Evolutionary conservation across 1,140 invertebrate species (phyloP).

Genomic region (Aphelinus atriplicis): DNA sequence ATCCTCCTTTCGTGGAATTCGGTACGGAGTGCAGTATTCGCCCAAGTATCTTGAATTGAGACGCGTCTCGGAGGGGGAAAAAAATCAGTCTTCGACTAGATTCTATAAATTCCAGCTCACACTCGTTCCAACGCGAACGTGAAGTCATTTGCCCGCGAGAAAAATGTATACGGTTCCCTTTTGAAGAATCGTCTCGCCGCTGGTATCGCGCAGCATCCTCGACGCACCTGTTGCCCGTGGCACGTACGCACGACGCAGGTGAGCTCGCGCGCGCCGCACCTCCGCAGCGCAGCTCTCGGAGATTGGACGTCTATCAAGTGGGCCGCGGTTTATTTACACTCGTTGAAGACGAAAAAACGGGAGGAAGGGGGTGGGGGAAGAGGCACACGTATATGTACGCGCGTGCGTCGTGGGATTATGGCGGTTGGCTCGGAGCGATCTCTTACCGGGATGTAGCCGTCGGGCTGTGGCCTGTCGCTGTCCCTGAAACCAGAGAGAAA

Average conservation of each 20-base stretch:
- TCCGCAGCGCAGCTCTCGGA: not conserved
- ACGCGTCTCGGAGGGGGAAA: too few species aligned
- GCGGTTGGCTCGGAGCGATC: not conserved
- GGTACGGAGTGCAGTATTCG: too few species aligned
- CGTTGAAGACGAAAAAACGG: not conserved
- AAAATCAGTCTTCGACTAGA: too few species aligned
- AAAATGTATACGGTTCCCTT: too few species aligned
- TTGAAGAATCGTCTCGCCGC: too few species aligned
- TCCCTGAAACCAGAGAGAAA: slow-evolving; percentile 56
- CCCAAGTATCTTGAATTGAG: too few species aligned
- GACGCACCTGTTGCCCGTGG: not conserved
- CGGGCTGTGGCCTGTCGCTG: slow-evolving; percentile 59
- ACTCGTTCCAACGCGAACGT: too few species aligned
- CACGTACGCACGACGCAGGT: too few species aligned
- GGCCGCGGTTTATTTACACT: slow-evolving; percentile 9
- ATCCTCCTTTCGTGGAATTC: too few species aligned
- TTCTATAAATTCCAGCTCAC: too few species aligned
- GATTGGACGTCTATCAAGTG: slow-evolving; percentile 7
- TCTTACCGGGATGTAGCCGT: slow-evolving; percentile 65
- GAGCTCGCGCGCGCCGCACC: slow-evolving; percentile 20
- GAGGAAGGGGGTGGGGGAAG: not conserved
- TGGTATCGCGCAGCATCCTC: too few species aligned
- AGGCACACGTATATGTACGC: slow-evolving; percentile 1
- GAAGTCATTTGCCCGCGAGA: too few species aligned
- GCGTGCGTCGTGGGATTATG: slow-evolving; percentile 18